Base-by-base conservation (phyloP, 1,140 invertebrate genomes). In the Cherax quadricarinatus region DNA sequence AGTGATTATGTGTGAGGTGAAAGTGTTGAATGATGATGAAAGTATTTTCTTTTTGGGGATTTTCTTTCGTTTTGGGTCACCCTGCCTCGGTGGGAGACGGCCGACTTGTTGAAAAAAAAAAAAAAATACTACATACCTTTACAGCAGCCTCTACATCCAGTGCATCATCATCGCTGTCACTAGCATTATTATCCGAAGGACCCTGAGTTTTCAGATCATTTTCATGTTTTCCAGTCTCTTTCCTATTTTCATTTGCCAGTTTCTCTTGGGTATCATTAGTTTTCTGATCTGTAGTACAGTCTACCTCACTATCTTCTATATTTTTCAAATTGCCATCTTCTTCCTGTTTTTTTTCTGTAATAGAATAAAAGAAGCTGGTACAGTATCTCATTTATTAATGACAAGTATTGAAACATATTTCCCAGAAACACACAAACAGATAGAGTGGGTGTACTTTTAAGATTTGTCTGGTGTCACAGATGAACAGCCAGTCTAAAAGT, bases 111-210 rank as follows among this genome's bases (percentile, higher is more conserved):
- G 2, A 41, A 41, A 41, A 41, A 41, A 41, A 41, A 41, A 41
- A 41, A 41, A 41, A 1, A 41, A 5, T 9, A 10, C 53, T 57
- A 57, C 53, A 14, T 89, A 89, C 88, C 88, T 89, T 89, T 18
- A 89, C 30, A 83, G 88, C 88, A 83, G 80, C 88, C 80, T 89
- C 88, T 49, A 89, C 62, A 41, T 86, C 84, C 53, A 70, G 4
- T 30, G 70, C 7, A 7, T 83, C 81, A 9, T 83, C 51, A 16
- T 83, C 81, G 24, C 81, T 83, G 9, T 83, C 81, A 60, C 81
- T 24, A 6, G 51, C 51, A 53, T 83, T 60, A 24, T 82, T 30
- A 12, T 24, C n/a, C 1, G 9, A 9, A 10, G 51, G n/a, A 16
- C 48, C 81, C 16, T 10, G 0, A 60, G 9, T 83, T 60, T 75